Conservation (phyloP, 2,888 invertebrate species). For the Drosophila robusta region DNA sequence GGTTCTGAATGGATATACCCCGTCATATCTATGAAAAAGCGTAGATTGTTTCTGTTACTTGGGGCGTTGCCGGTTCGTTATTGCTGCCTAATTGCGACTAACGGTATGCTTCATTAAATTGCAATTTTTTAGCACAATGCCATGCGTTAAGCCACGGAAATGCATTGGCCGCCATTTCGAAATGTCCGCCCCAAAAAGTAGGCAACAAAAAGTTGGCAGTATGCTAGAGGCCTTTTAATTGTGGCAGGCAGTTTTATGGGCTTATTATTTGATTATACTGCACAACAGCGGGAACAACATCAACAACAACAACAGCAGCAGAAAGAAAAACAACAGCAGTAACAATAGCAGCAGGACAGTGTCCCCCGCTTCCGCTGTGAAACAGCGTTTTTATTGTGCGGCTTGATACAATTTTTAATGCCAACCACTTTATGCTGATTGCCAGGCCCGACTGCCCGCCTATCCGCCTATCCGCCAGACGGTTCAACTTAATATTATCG, state of each 20-base stretch:
- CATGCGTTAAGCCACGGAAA: slow-evolving; percentile 55
- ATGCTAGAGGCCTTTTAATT: slow-evolving; percentile 68
- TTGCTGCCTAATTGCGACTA: slow-evolving; percentile 70
- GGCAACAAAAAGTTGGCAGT: slow-evolving; percentile 52
- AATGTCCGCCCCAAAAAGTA: slow-evolving; percentile 41
- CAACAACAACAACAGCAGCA: slow-evolving; percentile 15
- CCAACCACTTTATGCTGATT: slow-evolving; percentile 77
- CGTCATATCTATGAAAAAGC: neutral
- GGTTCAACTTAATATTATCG: slow-evolving; percentile 71
- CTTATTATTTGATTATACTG: slow-evolving; percentile 76
- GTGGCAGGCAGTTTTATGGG: slow-evolving; percentile 71
- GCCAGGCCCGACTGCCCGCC: slow-evolving; percentile 46
- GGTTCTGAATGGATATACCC: slow-evolving; percentile 14
- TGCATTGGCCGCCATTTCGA: slow-evolving; percentile 53
- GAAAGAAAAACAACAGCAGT: slow-evolving; percentile 21
- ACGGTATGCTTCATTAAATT: slow-evolving; percentile 76
- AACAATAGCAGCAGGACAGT: slow-evolving; percentile 31
- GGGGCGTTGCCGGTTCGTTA: slow-evolving; percentile 31
- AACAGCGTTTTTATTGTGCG: slow-evolving; percentile 72
- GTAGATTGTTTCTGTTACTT: slow-evolving; percentile 9
- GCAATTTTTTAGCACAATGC: slow-evolving; percentile 52
- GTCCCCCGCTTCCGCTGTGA: slow-evolving; percentile 60
- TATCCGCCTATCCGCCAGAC: slow-evolving; percentile 31
- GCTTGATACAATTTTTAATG: slow-evolving; percentile 77
- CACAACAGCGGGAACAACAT: slow-evolving; percentile 19